phyloP scores from a whole-genome alignment of 2,888 invertebrate genomes.

The Pollenia amentaria region DNA sequence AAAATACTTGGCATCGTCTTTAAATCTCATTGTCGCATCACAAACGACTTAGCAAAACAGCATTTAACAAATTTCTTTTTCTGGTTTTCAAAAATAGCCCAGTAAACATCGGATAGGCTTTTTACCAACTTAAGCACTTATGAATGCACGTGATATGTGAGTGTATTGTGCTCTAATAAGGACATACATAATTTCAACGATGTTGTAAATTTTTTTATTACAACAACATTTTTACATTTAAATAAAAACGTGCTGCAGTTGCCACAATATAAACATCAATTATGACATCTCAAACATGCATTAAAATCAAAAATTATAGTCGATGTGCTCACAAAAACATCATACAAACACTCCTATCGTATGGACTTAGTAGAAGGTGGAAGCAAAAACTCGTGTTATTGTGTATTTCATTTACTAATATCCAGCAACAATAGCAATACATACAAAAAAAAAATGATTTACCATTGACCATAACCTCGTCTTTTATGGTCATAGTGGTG shows the following conservation, averaged over 20 bases:
- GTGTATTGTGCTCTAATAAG: background rate
- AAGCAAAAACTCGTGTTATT: background rate
- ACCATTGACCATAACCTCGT: constrained; percentile 66
- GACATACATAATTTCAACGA: background rate
- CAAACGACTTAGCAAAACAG: too few species aligned
- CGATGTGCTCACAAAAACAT: background rate
- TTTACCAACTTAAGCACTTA: too few species aligned
- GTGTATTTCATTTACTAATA: background rate
- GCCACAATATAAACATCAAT: constrained; percentile 40
- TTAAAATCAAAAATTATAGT: constrained; percentile 31
- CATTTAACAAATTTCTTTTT: too few species aligned
- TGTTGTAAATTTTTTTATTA: background rate
- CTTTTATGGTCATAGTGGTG: constrained; percentile 1
- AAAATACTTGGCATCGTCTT: too few species aligned
- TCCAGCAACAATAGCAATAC: constrained; percentile 2
- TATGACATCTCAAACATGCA: constrained; percentile 52
- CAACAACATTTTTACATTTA: background rate
- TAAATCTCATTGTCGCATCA: too few species aligned
- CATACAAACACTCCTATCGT: background rate
- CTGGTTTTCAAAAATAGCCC: too few species aligned
- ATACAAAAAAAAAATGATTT: constrained; percentile 26
- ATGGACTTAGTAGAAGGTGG: constrained; percentile 3
- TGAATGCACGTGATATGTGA: too few species aligned
- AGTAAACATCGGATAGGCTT: too few species aligned
- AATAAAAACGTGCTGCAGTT: constrained; percentile 11